A percentile compares a stretch with the other conserved stretches of the same genome.
phyloP scores from a whole-genome alignment of 2,888 invertebrate species.

The Rotaria socialis region DNA sequence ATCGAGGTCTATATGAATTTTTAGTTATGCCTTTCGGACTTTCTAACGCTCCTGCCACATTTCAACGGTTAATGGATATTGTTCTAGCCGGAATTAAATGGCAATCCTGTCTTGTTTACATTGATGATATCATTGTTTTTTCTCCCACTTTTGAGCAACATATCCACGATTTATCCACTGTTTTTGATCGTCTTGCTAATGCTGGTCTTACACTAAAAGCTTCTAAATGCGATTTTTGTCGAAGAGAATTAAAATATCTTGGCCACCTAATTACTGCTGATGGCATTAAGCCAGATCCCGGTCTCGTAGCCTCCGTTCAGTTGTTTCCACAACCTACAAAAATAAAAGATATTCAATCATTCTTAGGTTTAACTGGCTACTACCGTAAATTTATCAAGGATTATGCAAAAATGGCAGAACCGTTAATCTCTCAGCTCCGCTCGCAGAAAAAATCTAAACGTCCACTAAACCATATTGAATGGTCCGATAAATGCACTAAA shows the following conservation, averaged over 20 bases:
- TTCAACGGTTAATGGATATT: constrained; percentile 13
- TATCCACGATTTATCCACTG: background rate
- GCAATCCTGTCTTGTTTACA: constrained; percentile 22
- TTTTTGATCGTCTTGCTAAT: constrained; percentile 2
- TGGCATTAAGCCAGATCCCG: constrained; percentile 20
- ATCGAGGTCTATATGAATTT: constrained; percentile 22
- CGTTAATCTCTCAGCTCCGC: no score
- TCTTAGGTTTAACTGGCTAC: constrained; percentile 5
- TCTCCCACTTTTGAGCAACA: constrained; percentile 18
- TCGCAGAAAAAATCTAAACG: no score
- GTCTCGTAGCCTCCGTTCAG: background rate
- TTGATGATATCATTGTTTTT: constrained; percentile 39
- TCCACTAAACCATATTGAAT: background rate
- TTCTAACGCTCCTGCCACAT: constrained; percentile 1
- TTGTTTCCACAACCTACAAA: background rate
- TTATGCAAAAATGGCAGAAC: constrained; percentile 34
- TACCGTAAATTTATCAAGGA: constrained; percentile 39
- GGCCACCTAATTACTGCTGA: constrained; percentile 27
- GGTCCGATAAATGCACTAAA: background rate
- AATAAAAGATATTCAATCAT: constrained; percentile 8
- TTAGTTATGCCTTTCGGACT: constrained; percentile 37
- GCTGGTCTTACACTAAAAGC: constrained; percentile 24
- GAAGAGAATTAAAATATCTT: constrained; percentile 10
- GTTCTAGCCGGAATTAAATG: constrained; percentile 25
- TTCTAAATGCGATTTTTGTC: constrained; percentile 40